Conservation (phyloP, 2,888 invertebrate genomes). For the Xestia sexstrigata region DNA sequence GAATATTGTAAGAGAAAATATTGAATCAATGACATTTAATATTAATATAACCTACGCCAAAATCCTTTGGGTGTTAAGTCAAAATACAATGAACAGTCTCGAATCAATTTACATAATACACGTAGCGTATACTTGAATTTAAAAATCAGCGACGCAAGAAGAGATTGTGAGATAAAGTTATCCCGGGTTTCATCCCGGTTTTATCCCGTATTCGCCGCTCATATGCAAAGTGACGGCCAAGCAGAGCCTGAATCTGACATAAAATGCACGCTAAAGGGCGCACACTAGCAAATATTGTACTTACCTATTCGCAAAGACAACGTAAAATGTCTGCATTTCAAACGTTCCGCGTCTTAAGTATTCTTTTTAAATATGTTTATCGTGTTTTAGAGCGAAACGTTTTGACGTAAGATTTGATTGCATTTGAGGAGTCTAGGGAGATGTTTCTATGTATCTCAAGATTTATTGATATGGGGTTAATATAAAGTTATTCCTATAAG, state of each 20-base stretch:
- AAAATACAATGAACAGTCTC: slow-evolving; percentile 74
- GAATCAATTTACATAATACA: slow-evolving; percentile 83
- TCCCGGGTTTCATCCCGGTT: slow-evolving; percentile 78
- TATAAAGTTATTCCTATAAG: neutral
- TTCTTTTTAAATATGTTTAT: slow-evolving; percentile 55
- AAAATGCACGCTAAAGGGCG: slow-evolving; percentile 76
- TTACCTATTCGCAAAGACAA: slow-evolving; percentile 71
- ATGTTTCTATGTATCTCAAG: slow-evolving; percentile 6
- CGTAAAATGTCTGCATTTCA: slow-evolving; percentile 66
- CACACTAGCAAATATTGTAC: slow-evolving; percentile 67
- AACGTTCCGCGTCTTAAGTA: slow-evolving; percentile 52
- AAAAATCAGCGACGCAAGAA: slow-evolving; percentile 80
- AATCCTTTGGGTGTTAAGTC: slow-evolving; percentile 66
- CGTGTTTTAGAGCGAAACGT: slow-evolving; percentile 24
- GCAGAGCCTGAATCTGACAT: slow-evolving; percentile 74
- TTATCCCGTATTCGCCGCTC: slow-evolving; percentile 75
- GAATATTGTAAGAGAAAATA: slow-evolving; percentile 36
- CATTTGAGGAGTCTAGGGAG: neutral
- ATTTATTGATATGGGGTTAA: neutral
- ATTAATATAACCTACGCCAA: slow-evolving; percentile 56
- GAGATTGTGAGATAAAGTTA: slow-evolving; percentile 80
- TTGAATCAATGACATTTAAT: slow-evolving; percentile 60
- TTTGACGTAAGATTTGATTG: slow-evolving; percentile 40
- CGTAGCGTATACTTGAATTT: slow-evolving; percentile 79
- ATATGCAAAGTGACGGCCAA: slow-evolving; percentile 79